Conservation (phyloP, 2,113 vertebrate species). For the Pycnonotus jocosus region DNA sequence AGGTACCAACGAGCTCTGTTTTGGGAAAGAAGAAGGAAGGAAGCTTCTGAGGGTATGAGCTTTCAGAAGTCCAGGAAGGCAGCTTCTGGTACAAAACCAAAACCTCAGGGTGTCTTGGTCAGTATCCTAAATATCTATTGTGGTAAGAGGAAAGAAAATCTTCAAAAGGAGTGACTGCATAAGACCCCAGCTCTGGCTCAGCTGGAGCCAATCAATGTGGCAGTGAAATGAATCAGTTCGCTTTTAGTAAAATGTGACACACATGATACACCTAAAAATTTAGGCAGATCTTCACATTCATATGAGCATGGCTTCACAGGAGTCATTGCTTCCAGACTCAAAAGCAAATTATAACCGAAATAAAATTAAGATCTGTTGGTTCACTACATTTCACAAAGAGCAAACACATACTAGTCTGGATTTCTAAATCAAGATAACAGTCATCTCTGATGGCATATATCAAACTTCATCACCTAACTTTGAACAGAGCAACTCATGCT, state of each 20-base stretch:
- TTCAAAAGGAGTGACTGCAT: not conserved
- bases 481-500: not conserved
- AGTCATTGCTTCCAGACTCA: not conserved
- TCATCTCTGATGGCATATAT: not conserved
- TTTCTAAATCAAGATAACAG: not conserved
- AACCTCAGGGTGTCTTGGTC: not conserved
- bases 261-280: not conserved
- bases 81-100: not conserved
- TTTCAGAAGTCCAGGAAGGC: not conserved
- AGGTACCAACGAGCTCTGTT: not conserved
- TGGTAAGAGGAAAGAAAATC: not conserved
- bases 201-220: not conserved
- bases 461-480: not conserved
- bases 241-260: not conserved
- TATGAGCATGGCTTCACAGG: not conserved
- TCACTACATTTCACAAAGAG: constrained; percentile 31
- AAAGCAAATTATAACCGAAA: not conserved
- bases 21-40: not conserved
- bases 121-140: not conserved
- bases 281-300: not conserved
- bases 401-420: not conserved
- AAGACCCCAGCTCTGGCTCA: not conserved
- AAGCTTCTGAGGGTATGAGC: not conserved
- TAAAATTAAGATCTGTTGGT: constrained; percentile 50
- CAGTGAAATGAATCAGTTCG: not conserved